Percentiles rank a stretch among this genome's conserved stretches.
Conservation (phyloP, 2,888 invertebrate genomes). For the Diloba caeruleocephala region DNA sequence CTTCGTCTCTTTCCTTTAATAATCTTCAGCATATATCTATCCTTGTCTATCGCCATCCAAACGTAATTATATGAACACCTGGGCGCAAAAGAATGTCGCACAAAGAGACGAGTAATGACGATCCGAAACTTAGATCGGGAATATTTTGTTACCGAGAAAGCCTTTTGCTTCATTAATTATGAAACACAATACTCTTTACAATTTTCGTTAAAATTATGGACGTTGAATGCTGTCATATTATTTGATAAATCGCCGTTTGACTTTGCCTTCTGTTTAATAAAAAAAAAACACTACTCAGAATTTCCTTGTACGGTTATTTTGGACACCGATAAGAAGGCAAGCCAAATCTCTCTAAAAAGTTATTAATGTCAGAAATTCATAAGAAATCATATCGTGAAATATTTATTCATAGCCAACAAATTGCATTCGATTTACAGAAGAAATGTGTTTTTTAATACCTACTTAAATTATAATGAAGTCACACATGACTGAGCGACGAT, state of each 20-base stretch:
- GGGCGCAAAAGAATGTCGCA: conserved; percentile 89
- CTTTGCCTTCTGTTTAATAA: conserved; percentile 72
- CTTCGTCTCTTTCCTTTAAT: conserved; percentile 65
- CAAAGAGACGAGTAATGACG: conserved; percentile 88
- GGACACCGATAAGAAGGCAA: conserved; percentile 15
- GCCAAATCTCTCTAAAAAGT: background rate
- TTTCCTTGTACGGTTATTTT: conserved; percentile 17
- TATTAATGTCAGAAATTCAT: background rate
- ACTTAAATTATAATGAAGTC: conserved; percentile 35
- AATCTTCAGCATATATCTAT: conserved; percentile 60
- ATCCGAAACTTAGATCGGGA: conserved; percentile 87
- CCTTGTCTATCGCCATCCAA: conserved; percentile 73
- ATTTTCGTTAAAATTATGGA: conserved; percentile 84
- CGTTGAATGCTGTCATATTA: conserved; percentile 82
- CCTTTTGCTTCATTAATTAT: conserved; percentile 89
- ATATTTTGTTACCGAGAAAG: conserved; percentile 88
- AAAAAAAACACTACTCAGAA: conserved; percentile 41
- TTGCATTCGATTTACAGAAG: conserved; percentile 11
- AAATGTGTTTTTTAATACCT: conserved; percentile 2
- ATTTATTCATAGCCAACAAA: conserved; percentile 5
- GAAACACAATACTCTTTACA: conserved; percentile 87
- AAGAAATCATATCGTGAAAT: conserved; percentile 4
- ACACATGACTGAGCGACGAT: conserved; percentile 40
- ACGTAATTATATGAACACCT: conserved; percentile 89
- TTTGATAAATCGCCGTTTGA: conserved; percentile 80